phyloP scores from a whole-genome alignment of 2,113 vertebrate genomes.

The Lonchura striata region DNA sequence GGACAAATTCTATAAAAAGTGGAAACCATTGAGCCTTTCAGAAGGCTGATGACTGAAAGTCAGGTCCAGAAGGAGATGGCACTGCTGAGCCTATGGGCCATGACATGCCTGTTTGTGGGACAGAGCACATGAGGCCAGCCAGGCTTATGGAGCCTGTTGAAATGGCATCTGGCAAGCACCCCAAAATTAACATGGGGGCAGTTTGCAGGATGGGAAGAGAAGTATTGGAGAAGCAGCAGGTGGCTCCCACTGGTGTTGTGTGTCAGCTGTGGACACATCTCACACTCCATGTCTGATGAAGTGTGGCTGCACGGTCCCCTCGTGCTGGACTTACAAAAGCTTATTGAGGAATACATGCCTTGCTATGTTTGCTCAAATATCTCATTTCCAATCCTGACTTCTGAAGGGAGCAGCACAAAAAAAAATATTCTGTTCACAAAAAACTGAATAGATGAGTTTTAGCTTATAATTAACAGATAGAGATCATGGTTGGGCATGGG shows the following conservation, averaged over 20 bases:
- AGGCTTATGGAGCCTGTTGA: not conserved
- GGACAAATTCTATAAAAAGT: not conserved
- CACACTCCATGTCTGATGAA: not conserved
- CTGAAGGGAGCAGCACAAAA: not conserved
- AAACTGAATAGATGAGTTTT: not conserved
- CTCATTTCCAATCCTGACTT: not conserved
- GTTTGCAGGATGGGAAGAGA: not conserved
- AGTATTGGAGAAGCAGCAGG: not conserved
- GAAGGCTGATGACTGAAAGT: not conserved
- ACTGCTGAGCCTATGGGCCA: not conserved
- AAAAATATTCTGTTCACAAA: not conserved
- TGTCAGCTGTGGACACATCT: not conserved
- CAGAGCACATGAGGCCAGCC: not conserved
- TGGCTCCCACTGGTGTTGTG: not conserved
- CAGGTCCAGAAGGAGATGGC: not conserved
- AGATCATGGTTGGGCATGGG: not conserved
- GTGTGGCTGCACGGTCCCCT: not conserved
- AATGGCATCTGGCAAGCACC: not conserved
- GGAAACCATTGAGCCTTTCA: not conserved
- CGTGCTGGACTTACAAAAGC: not conserved
- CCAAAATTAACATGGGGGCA: not conserved
- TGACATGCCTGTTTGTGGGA: fast-evolving
- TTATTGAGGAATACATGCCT: not conserved
- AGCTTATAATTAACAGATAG: not conserved
- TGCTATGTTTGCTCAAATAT: not conserved